Percentiles rank a stretch among this genome's conserved stretches.
These are phyloP conservation scores for Hemicordylus capensis DNA, from an alignment of 2,113 vertebrate species.

Conservation along the genomic window DNA sequence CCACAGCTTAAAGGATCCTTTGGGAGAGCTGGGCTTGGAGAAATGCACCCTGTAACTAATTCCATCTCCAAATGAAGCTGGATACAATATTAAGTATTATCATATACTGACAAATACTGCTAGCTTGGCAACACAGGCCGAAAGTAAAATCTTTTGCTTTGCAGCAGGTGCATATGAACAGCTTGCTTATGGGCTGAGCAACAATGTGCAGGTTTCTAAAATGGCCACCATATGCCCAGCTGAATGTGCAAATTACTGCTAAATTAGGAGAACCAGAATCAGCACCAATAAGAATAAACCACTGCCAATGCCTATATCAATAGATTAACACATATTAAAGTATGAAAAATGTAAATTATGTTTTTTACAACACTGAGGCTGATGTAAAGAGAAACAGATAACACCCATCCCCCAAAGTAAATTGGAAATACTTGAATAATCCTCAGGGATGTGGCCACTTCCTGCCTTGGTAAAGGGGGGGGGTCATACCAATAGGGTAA, in stretches of 20 bases:
- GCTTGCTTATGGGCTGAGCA: background rate
- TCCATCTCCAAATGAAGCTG: background rate
- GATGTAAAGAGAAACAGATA: background rate
- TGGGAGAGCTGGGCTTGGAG: too few species aligned
- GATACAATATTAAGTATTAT: background rate
- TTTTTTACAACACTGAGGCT: too few species aligned
- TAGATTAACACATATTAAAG: background rate
- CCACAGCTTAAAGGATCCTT: background rate
- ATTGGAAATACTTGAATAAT: background rate
- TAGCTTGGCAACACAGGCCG: background rate
- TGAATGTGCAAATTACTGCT: background rate
- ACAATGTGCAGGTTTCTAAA: background rate
- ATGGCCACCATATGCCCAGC: background rate
- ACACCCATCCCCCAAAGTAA: too few species aligned
- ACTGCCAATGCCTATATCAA: background rate
- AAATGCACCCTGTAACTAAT: background rate
- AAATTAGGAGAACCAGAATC: background rate
- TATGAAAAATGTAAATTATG: background rate
- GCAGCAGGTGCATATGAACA: background rate
- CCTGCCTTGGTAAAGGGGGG: background rate
- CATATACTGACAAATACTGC: background rate
- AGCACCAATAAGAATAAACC: background rate
- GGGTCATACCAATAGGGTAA: background rate
- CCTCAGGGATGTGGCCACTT: background rate
- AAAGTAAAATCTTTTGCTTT: background rate